Evolutionary conservation across 2,113 vertebrate species (phyloP).

Genomic region (Chloroceryle aenea): DNA sequence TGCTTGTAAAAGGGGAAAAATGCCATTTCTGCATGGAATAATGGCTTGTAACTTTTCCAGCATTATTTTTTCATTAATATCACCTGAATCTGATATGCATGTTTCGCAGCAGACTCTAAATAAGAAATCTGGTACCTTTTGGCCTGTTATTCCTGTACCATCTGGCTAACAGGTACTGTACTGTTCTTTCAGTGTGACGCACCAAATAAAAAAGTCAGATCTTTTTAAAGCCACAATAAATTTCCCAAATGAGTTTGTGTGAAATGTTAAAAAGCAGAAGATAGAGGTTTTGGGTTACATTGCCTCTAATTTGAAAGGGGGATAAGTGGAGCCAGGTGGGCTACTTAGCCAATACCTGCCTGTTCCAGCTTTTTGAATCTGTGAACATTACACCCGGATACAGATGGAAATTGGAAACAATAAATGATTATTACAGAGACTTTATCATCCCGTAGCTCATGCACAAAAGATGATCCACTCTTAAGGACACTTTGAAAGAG

Average conservation of each 20-base stretch:
- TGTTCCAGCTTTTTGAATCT: slow-evolving; percentile 69
- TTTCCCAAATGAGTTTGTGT: slow-evolving; percentile 77
- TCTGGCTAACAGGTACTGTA: slow-evolving; percentile 80
- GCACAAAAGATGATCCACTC: slow-evolving; percentile 27
- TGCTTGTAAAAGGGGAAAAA: slow-evolving; percentile 72
- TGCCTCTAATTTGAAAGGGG: slow-evolving; percentile 75
- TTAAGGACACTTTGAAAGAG: slow-evolving; percentile 47
- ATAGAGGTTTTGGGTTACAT: slow-evolving; percentile 78
- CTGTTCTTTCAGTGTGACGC: slow-evolving; percentile 72
- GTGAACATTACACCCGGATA: slow-evolving; percentile 73
- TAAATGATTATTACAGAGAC: slow-evolving; percentile 63
- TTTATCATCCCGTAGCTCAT: slow-evolving; percentile 8
- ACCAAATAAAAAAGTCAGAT: slow-evolving; percentile 79
- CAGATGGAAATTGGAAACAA: slow-evolving; percentile 74
- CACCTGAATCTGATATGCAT: slow-evolving; percentile 73
- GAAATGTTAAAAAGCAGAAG: slow-evolving; percentile 80
- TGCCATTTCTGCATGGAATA: slow-evolving; percentile 75
- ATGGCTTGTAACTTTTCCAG: slow-evolving; percentile 76
- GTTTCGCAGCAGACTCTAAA: slow-evolving; percentile 70
- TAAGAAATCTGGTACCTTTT: slow-evolving; percentile 76
- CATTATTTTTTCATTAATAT: slow-evolving; percentile 74
- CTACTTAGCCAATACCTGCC: slow-evolving; percentile 55
- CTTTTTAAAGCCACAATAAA: slow-evolving; percentile 79
- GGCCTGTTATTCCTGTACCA: slow-evolving; percentile 71
- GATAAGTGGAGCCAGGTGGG: slow-evolving; percentile 80